Conservation (phyloP, 2,113 vertebrate species). For the Cranoglanis bouderius region DNA sequence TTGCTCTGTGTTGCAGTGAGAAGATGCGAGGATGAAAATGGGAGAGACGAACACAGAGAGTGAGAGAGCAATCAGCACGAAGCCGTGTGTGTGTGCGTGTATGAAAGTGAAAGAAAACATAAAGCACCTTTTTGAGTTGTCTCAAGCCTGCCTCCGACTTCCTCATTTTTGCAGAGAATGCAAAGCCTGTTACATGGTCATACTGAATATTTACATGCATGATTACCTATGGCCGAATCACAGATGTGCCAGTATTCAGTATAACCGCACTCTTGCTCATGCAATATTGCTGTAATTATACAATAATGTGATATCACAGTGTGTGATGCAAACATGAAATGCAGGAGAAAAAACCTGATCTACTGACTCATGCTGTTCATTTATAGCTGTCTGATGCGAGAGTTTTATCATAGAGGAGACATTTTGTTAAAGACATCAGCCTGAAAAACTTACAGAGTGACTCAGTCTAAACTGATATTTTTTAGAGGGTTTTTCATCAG, state of each 20-base stretch:
- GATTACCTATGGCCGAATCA: background rate
- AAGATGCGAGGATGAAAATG: no score
- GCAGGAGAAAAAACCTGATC: background rate
- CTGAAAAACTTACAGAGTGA: background rate
- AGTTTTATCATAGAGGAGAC: background rate
- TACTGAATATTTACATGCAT: background rate
- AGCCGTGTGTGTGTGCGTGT: no score
- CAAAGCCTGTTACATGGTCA: no score
- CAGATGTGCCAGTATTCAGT: background rate
- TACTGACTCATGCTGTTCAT: background rate
- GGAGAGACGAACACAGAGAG: no score
- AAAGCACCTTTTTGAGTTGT: no score
- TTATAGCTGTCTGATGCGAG: background rate
- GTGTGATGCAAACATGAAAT: background rate
- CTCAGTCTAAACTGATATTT: background rate
- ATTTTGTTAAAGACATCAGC: background rate
- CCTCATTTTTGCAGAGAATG: no score
- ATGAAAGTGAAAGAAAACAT: no score
- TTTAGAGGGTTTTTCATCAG: background rate
- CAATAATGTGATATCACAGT: background rate
- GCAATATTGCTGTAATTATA: background rate
- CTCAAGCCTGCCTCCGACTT: no score
- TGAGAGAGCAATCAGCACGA: no score
- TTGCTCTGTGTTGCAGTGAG: no score
- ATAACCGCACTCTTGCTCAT: background rate